phyloP scores from a whole-genome alignment of 2,113 vertebrate genomes.

The Tetrax tetrax region DNA sequence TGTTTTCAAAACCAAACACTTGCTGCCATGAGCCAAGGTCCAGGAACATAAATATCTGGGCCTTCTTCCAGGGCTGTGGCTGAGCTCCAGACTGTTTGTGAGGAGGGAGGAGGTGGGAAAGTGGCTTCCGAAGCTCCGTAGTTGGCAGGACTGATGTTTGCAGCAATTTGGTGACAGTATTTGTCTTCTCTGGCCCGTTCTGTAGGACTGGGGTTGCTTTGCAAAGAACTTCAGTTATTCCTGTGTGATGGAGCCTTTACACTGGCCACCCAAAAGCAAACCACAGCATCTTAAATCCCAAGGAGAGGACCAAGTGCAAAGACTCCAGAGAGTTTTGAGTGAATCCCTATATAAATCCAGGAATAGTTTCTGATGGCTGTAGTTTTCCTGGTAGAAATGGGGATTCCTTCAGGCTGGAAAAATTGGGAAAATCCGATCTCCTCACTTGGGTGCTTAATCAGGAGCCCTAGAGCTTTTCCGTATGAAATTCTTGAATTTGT shows the following conservation, averaged over 20 bases:
- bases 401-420: neutral
- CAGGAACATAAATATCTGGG: slow-evolving; percentile 50
- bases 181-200: neutral
- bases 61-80: slow-evolving; percentile 26
- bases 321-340: neutral
- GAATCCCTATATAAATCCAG: neutral
- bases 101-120: slow-evolving; percentile 30
- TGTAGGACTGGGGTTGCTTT: neutral
- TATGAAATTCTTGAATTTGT: neutral
- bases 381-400: neutral
- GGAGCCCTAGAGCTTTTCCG: neutral
- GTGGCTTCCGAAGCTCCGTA: neutral
- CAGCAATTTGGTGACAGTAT: neutral
- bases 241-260: neutral
- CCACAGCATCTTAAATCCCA: neutral
- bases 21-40: slow-evolving; percentile 42
- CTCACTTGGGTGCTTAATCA: neutral
- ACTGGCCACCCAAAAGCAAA: neutral
- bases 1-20: slow-evolving; percentile 53
- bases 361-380: neutral
- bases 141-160: neutral
- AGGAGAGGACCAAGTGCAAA: neutral
- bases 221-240: neutral
- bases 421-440: neutral
- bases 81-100: neutral